These are phyloP conservation scores for Danio tinwini DNA, from an alignment of 2,797 vertebrate genomes.

Conservation along the genomic window DNA sequence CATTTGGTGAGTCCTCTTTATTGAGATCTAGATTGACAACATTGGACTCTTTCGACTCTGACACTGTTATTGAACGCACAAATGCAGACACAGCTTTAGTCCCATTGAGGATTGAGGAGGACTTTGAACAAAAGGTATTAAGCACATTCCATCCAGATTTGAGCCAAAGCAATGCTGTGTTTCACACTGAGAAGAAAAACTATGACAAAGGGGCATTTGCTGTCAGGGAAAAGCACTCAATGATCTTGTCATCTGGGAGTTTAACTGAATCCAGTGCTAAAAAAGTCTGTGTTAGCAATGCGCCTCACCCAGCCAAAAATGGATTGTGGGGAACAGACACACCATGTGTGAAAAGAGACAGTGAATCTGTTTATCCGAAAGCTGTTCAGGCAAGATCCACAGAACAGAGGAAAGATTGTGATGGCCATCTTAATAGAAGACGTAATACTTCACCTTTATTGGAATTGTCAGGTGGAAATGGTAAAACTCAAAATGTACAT, in stretches of 20 bases:
- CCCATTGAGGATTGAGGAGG: constrained; percentile 37
- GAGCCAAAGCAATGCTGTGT: constrained; percentile 28
- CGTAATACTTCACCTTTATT: background rate
- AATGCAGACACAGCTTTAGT: constrained; percentile 15
- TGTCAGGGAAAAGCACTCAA: constrained; percentile 45
- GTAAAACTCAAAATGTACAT: background rate
- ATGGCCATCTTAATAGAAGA: constrained; percentile 7
- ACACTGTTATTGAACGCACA: constrained; percentile 8
- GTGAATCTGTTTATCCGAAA: constrained; percentile 34
- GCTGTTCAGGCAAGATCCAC: constrained; percentile 6
- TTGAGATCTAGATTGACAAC: constrained; percentile 10
- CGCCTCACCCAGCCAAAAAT: constrained; percentile 61
- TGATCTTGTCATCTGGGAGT: constrained; percentile 35
- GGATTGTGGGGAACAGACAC: constrained; percentile 30
- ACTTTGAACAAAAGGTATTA: constrained; percentile 21
- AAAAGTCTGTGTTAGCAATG: constrained; percentile 59
- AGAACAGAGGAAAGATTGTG: constrained; percentile 2
- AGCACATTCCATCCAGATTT: constrained; percentile 41
- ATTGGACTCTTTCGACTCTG: background rate
- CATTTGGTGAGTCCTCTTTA: background rate
- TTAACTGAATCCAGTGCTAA: constrained; percentile 37
- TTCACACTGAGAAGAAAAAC: constrained; percentile 24
- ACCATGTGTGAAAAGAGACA: constrained; percentile 41
- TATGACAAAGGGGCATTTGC: constrained; percentile 14
- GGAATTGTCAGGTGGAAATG: background rate